phyloP scores from a whole-genome alignment of 1,140 invertebrate species.

The Leptestheria dahalacensis region DNA sequence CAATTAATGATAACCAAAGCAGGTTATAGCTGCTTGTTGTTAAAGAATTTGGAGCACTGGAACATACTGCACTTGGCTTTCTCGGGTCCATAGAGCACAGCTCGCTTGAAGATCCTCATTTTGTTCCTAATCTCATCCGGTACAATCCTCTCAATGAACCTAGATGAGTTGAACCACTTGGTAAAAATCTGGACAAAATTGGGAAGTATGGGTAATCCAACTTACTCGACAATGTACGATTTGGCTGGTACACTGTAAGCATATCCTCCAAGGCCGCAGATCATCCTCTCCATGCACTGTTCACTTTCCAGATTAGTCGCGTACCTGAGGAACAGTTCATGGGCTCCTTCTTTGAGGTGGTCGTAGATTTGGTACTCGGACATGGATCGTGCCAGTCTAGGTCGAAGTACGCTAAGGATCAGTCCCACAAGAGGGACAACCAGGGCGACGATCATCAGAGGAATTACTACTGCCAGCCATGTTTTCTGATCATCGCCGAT shows the following conservation, averaged over 20 bases:
- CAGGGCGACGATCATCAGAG: not conserved
- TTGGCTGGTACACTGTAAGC: slow-evolving; percentile 3
- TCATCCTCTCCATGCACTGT: slow-evolving; percentile 12
- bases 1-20: no score
- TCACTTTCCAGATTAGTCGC: slow-evolving; percentile 4
- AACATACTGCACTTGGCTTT: slow-evolving; percentile 2
- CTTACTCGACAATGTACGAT: slow-evolving; percentile 6
- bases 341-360: not conserved
- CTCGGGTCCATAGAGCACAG: slow-evolving; percentile 4
- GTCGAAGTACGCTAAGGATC: not conserved
- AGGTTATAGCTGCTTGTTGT: not conserved
- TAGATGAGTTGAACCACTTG: not conserved
- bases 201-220: not conserved
- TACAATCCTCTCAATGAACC: slow-evolving; percentile 1
- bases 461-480: not conserved
- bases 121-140: slow-evolving; percentile 6
- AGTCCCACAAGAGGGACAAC: not conserved
- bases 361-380: no score
- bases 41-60: not conserved
- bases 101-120: slow-evolving; percentile 9
- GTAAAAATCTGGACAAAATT: not conserved
- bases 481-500: slow-evolving; percentile 1
- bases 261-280: slow-evolving; percentile 11
- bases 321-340: not conserved
- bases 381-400: no score